Evolutionary conservation across 2,888 invertebrate genomes (phyloP).

Genomic region (Gymnocheta viridis): DNA sequence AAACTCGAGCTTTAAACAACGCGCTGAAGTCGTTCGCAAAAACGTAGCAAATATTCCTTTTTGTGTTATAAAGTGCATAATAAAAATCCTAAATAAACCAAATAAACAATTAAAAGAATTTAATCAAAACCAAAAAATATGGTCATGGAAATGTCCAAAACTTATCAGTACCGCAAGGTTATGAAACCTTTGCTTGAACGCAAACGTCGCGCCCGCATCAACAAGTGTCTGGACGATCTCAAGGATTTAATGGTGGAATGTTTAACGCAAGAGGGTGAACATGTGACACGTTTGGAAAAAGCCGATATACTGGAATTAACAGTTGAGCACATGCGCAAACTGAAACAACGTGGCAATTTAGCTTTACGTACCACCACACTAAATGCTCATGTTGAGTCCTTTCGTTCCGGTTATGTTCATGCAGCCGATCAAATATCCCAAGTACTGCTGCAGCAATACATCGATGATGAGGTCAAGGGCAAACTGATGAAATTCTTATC

Average conservation of each 20-base stretch:
- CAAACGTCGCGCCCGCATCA: conserved; percentile 93
- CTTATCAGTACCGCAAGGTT: conserved; percentile 96
- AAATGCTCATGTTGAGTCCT: conserved; percentile 88
- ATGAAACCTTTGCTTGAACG: conserved; percentile 96
- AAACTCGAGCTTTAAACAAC: conserved; percentile 75
- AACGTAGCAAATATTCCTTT: conserved; percentile 57
- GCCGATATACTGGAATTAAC: conserved; percentile 94
- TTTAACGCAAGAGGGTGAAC: conserved; percentile 90
- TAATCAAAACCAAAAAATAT: conserved; percentile 72
- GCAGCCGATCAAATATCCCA: conserved; percentile 94
- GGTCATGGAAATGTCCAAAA: conserved; percentile 88
- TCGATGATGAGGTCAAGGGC: conserved; percentile 79
- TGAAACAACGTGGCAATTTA: conserved; percentile 88
- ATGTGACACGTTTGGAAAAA: conserved; percentile 92
- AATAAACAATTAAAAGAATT: conserved; percentile 43
- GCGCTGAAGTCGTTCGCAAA: conserved; percentile 70
- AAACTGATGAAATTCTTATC: conserved; percentile 95
- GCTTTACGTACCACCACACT: conserved; percentile 83
- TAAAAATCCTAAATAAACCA: conserved; percentile 45
- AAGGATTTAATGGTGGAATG: conserved; percentile 92
- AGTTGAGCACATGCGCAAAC: conserved; percentile 92
- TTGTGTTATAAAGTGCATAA: conserved; percentile 51
- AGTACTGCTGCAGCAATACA: conserved; percentile 90
- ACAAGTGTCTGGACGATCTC: conserved; percentile 93
- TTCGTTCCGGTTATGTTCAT: conserved; percentile 94